Conservation (phyloP, 2,888 invertebrate species). For the Fragum sueziense region DNA sequence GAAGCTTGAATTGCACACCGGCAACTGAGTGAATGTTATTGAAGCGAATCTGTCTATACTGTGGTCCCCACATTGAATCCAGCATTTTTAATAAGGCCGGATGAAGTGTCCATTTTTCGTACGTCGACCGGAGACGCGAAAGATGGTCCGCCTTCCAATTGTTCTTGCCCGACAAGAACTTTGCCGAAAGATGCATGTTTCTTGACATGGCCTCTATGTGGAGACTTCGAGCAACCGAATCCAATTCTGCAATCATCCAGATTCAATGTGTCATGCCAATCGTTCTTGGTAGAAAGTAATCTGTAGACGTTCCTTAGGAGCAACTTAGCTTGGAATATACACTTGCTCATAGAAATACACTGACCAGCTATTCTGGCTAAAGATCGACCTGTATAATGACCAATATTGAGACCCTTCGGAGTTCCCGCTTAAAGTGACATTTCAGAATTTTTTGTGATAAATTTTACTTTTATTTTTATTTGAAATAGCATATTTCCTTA, state of each 20-base stretch:
- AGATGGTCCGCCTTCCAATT: neutral
- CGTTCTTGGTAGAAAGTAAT: neutral
- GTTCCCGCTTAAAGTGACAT: too few species aligned
- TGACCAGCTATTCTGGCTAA: slow-evolving; percentile 24
- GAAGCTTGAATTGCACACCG: neutral
- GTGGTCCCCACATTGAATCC: slow-evolving; percentile 32
- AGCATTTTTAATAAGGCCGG: slow-evolving; percentile 25
- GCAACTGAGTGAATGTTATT: slow-evolving; percentile 12
- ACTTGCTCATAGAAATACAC: slow-evolving; percentile 27
- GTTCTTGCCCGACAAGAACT: neutral
- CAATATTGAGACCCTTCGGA: slow-evolving; percentile 10
- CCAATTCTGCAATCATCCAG: slow-evolving; percentile 1
- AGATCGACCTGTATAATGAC: neutral
- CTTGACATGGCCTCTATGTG: neutral
- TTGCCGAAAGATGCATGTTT: neutral
- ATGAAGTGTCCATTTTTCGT: slow-evolving; percentile 10
- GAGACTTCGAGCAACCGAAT: neutral
- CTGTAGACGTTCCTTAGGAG: slow-evolving; percentile 19
- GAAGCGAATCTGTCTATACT: slow-evolving; percentile 33
- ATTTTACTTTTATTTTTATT: too few species aligned
- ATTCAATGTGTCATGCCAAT: slow-evolving; percentile 15
- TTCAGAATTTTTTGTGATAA: too few species aligned
- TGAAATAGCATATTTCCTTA: too few species aligned
- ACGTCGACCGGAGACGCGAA: neutral
- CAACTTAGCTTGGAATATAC: slow-evolving; percentile 24